phyloP scores from a whole-genome alignment of 2,888 invertebrate genomes.

The Clostera curtula region DNA sequence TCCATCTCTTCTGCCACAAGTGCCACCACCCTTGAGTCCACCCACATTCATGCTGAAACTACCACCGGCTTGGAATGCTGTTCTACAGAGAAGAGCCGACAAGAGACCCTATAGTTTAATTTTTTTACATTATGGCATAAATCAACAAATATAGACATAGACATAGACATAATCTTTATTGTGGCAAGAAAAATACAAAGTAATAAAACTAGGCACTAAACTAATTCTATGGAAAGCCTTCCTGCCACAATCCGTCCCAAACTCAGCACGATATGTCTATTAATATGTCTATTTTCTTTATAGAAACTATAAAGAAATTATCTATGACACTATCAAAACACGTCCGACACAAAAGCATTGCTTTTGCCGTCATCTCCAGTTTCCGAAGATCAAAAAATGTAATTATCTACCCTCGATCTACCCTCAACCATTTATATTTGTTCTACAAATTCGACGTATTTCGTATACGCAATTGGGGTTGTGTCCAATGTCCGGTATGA shows the following conservation, averaged over 20 bases:
- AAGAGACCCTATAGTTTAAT: too few species aligned
- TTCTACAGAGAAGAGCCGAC: too few species aligned
- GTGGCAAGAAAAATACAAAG: too few species aligned
- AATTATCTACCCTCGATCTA: constrained; percentile 74
- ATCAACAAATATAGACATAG: too few species aligned
- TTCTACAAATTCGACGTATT: constrained; percentile 73
- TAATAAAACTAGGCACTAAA: too few species aligned
- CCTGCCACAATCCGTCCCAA: background rate
- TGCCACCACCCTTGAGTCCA: too few species aligned
- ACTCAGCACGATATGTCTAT: background rate
- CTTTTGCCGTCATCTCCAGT: constrained; percentile 53
- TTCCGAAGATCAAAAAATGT: constrained; percentile 72
- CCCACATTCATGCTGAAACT: too few species aligned
- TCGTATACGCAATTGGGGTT: constrained; percentile 53
- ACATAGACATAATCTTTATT: too few species aligned
- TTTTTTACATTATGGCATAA: too few species aligned
- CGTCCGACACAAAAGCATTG: constrained; percentile 38
- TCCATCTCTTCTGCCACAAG: too few species aligned
- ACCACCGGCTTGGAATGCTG: too few species aligned
- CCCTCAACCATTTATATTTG: constrained; percentile 74
- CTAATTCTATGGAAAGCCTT: too few species aligned
- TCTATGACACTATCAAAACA: constrained; percentile 66
- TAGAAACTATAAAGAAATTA: constrained; percentile 8
- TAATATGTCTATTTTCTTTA: background rate
- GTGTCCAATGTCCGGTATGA: constrained; percentile 29